These are phyloP conservation scores for Diplodus sargus DNA, from an alignment of 2,797 vertebrate genomes.

Conservation along the genomic window DNA sequence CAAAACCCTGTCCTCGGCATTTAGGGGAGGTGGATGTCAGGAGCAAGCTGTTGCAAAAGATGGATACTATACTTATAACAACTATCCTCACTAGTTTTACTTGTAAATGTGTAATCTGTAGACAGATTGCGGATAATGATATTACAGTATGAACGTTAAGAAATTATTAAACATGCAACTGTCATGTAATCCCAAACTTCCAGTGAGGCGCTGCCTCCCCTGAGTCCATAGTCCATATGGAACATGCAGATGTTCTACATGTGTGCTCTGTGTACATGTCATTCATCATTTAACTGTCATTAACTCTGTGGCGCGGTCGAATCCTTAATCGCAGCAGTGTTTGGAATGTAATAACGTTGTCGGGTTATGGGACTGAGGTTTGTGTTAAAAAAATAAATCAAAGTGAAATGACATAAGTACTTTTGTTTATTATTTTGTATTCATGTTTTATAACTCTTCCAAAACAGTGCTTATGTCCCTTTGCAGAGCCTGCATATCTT, in stretches of 20 bases:
- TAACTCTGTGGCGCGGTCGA: background rate
- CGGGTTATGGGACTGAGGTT: background rate
- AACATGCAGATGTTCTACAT: background rate
- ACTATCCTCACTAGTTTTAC: too few species aligned
- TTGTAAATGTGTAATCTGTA: too few species aligned
- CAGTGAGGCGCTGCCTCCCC: too few species aligned
- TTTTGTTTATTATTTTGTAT: background rate
- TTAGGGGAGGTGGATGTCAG: too few species aligned
- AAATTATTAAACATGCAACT: too few species aligned
- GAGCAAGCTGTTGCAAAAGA: too few species aligned
- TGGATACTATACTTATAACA: too few species aligned
- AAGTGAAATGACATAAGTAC: background rate
- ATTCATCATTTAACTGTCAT: background rate
- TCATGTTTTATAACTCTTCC: slow-evolving; percentile 26
- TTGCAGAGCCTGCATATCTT: slow-evolving; percentile 24
- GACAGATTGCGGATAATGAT: too few species aligned
- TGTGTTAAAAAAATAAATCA: slow-evolving; percentile 4
- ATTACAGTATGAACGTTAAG: too few species aligned
- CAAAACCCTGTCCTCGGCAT: too few species aligned
- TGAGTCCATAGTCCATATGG: background rate
- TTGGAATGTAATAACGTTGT: slow-evolving; percentile 10
- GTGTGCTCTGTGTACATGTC: slow-evolving; percentile 1
- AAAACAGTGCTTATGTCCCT: slow-evolving; percentile 33
- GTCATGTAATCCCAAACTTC: too few species aligned
- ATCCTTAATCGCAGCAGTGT: slow-evolving; percentile 24